A percentile compares a stretch with the other conserved stretches of the same genome.
These are phyloP conservation scores for Zaprionus camerounensis DNA, from an alignment of 1,140 invertebrate genomes.

Conservation along the genomic window DNA sequence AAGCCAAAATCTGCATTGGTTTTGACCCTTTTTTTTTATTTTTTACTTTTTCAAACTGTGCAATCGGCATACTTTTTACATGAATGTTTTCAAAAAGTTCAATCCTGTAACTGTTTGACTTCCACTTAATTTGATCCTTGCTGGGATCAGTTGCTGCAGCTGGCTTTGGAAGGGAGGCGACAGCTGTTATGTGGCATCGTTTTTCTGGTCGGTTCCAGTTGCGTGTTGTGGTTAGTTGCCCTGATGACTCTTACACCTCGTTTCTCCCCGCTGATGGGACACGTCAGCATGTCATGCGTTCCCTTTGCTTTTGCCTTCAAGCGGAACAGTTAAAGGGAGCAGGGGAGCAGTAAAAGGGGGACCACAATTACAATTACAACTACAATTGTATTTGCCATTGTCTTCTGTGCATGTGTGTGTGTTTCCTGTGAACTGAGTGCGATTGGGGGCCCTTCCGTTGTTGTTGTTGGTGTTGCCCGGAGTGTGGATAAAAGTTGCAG, in stretches of 20 bases:
- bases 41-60: not conserved
- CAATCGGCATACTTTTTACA: not conserved
- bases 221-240: conserved; percentile 40
- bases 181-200: conserved; percentile 13
- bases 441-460: conserved; percentile 70
- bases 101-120: not conserved
- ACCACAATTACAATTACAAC: conserved; percentile 75
- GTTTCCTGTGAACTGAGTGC: conserved; percentile 36
- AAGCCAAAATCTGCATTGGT: too few relatives aligned
- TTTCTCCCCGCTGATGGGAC: not conserved
- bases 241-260: too few relatives aligned
- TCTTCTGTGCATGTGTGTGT: conserved; percentile 41
- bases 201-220: conserved; percentile 11
- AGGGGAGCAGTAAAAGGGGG: conserved; percentile 15
- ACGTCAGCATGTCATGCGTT: not conserved
- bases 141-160: not conserved
- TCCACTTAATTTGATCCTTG: not conserved
- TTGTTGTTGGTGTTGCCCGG: conserved; percentile 7
- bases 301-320: conserved; percentile 23
- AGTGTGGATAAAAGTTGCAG: conserved; percentile 51
- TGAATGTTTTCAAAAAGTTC: too few relatives aligned
- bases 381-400: conserved; percentile 71
- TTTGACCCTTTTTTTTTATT: not conserved
- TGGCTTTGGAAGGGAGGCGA: not conserved
- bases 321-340: conserved; percentile 26